Conservation (phyloP, 2,797 vertebrate species). For the Phalanger gymnotis region DNA sequence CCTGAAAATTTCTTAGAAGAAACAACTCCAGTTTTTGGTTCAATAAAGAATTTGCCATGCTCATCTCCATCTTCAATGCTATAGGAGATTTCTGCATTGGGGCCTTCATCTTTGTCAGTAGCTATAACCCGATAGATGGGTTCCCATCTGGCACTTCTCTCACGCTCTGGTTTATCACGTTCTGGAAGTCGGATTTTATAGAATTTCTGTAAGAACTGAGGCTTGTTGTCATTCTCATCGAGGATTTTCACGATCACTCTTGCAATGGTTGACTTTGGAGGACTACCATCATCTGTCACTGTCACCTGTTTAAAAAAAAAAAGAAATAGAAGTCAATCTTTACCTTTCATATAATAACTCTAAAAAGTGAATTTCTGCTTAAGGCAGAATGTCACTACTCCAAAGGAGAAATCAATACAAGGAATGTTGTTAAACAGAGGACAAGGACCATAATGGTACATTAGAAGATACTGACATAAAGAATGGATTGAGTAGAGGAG, state of each 20-base stretch:
- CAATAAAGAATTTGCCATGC: conserved; percentile 96
- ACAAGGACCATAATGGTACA: neutral
- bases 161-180: conserved; percentile 90
- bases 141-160: conserved; percentile 88
- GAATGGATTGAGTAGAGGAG: neutral
- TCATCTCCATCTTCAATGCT: conserved; percentile 98
- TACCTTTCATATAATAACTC: neutral
- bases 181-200: conserved; percentile 96
- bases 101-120: conserved; percentile 92
- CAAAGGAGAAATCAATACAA: neutral
- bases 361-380: neutral
- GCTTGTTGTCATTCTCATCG: conserved; percentile 97
- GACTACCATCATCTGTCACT: conserved; percentile 91
- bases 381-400: neutral
- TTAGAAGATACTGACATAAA: neutral
- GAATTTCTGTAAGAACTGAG: conserved; percentile 96
- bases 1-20: conserved; percentile 96
- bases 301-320: conserved; percentile 87
- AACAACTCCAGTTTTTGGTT: conserved; percentile 97
- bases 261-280: conserved; percentile 90
- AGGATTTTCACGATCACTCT: conserved; percentile 95
- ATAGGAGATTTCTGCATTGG: conserved; percentile 98
- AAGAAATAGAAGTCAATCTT: neutral
- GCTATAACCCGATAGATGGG: conserved; percentile 96
- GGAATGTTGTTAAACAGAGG: neutral